These are phyloP conservation scores for Pseudorhombus dupliciocellatus DNA, from an alignment of 2,113 vertebrate species.

Conservation along the genomic window DNA sequence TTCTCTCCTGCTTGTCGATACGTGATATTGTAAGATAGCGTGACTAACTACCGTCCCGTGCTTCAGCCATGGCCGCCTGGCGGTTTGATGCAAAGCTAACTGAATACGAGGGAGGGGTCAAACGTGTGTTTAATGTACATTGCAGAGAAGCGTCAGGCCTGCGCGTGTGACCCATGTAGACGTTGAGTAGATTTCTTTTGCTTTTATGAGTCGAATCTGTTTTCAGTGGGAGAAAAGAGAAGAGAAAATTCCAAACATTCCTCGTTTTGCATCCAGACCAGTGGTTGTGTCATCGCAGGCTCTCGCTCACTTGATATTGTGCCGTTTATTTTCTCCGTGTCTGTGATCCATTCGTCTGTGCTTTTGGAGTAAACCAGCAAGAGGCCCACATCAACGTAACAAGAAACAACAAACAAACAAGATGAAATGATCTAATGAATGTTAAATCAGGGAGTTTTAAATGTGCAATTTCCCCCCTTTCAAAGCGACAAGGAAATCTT, in stretches of 20 bases:
- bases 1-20: not conserved
- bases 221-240: conserved; percentile 3
- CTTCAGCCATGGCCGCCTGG: not conserved
- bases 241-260: conserved; percentile 22
- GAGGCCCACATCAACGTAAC: conserved; percentile 29
- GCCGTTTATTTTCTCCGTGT: conserved; percentile 54
- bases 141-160: conserved; percentile 30
- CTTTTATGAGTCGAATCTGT: conserved; percentile 48
- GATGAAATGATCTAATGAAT: not conserved
- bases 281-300: conserved; percentile 43
- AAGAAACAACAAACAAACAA: not conserved
- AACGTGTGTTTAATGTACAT: conserved; percentile 54
- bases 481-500: conserved; percentile 21
- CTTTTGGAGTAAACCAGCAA: conserved; percentile 60
- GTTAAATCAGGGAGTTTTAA: conserved; percentile 21
- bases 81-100: not conserved
- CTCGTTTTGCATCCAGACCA: conserved; percentile 18
- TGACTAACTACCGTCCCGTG: not conserved
- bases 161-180: conserved; percentile 14
- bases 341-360: conserved; percentile 55
- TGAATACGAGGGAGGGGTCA: conserved; percentile 16
- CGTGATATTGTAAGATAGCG: not conserved
- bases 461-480: conserved; percentile 32
- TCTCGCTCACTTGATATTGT: conserved; percentile 57
- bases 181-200: conserved; percentile 60